These are phyloP conservation scores for Chunga burmeisteri DNA, from an alignment of 2,113 vertebrate genomes.

Conservation along the genomic window DNA sequence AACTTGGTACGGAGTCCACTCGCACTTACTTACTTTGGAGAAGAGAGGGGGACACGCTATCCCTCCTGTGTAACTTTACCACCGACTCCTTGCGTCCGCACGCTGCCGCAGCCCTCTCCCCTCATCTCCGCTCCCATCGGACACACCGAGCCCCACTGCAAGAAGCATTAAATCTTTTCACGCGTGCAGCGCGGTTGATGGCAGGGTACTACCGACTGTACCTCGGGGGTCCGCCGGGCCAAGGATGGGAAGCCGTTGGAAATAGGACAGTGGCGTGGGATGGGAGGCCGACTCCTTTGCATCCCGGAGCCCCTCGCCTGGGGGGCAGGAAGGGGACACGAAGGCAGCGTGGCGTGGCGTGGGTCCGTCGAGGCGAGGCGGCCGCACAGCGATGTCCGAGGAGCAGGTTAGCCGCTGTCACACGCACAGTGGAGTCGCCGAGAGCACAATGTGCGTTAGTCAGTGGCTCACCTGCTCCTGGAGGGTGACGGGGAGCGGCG, in stretches of 20 bases:
- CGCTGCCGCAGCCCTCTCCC: not conserved
- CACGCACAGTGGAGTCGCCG: conserved; percentile 97
- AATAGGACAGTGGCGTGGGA: not conserved
- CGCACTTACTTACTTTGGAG: not conserved
- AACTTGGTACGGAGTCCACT: not conserved
- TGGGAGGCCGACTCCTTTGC: rapidly evolving
- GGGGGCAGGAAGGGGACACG: not conserved
- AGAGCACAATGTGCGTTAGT: conserved; percentile 99
- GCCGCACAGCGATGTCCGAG: conserved; percentile 79
- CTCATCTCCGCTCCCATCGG: not conserved
- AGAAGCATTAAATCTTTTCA: rapidly evolving
- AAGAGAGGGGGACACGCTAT: not conserved
- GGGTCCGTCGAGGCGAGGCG: not conserved
- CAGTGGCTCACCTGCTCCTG: conserved; percentile 99
- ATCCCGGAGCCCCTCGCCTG: not conserved
- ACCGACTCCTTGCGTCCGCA: not conserved
- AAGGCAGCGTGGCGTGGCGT: not conserved
- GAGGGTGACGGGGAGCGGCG: conserved; percentile 62
- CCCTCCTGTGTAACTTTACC: not conserved
- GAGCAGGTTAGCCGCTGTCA: conserved; percentile 99
- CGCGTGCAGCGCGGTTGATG: rapidly evolving
- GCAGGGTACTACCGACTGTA: not conserved
- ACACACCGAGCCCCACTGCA: not conserved
- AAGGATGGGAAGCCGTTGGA: not conserved
- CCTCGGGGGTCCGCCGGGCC: not conserved